Conservation (phyloP, 2,113 vertebrate species). For the Tragulus kanchil region DNA sequence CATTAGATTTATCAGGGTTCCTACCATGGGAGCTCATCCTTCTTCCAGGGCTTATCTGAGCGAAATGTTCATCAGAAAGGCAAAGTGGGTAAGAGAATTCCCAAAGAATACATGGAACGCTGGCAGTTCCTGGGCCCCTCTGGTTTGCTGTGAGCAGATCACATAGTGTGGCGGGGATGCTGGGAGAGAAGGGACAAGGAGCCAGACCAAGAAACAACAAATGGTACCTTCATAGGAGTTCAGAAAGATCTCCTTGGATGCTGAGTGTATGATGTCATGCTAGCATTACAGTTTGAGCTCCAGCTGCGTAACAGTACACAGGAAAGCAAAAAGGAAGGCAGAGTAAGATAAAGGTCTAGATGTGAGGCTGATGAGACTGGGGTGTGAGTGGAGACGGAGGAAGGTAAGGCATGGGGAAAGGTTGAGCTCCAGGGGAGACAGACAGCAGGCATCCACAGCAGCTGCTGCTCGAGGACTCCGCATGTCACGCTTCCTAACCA, state of each 20-base stretch:
- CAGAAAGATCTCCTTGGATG: not conserved
- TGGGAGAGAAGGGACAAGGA: not conserved
- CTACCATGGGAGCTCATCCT: not conserved
- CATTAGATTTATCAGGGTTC: not conserved
- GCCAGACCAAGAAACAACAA: not conserved
- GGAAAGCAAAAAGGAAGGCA: not conserved
- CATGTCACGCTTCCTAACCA: not conserved
- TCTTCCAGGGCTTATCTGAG: not conserved
- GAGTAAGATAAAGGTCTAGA: not conserved
- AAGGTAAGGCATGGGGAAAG: not conserved
- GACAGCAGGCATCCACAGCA: not conserved
- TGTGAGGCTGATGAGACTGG: not conserved
- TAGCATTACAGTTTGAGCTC: not conserved
- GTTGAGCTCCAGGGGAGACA: not conserved
- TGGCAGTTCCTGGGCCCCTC: not conserved
- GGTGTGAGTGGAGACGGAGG: not conserved
- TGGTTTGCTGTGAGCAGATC: not conserved
- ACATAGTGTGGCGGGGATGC: not conserved
- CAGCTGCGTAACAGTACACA: not conserved
- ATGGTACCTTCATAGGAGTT: not conserved
- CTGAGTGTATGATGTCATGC: not conserved
- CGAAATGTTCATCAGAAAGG: not conserved
- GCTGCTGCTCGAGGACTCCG: not conserved
- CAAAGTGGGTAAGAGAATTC: not conserved
- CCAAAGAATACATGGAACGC: not conserved